Evolutionary conservation across 35 echinoderm and acorn worm genomes (phyloP).

Genomic region (Antedon bifida): DNA sequence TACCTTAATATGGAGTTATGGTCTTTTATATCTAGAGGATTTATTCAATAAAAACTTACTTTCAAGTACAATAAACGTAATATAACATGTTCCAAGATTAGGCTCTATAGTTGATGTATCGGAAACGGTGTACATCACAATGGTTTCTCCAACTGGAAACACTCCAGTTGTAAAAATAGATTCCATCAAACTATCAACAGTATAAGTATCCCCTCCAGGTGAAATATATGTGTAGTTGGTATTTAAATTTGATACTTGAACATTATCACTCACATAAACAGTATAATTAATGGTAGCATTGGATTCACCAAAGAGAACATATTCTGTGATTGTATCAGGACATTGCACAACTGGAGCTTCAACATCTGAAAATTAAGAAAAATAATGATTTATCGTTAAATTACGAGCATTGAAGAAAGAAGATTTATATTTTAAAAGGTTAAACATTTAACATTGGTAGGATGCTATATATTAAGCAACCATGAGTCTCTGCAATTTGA

Average conservation of each 20-base stretch:
- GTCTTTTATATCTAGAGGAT: no score
- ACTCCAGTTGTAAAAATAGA: background rate
- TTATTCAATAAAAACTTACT: background rate
- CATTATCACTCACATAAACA: background rate
- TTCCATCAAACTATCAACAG: background rate
- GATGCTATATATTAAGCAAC: no score
- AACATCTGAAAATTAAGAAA: background rate
- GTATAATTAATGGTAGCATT: background rate
- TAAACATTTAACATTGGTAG: no score
- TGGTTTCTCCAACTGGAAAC: background rate
- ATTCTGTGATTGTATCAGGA: background rate
- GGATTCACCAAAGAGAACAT: background rate
- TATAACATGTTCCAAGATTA: background rate
- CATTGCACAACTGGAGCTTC: background rate
- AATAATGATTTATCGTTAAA: no score
- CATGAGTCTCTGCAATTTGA: no score
- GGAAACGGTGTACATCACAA: background rate
- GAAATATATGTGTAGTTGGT: background rate
- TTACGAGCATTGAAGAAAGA: no score
- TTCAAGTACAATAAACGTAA: background rate
- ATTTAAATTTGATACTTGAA: background rate
- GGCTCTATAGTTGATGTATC: background rate
- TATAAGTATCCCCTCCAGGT: background rate
- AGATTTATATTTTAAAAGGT: no score
- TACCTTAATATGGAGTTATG: no score